phyloP scores from a whole-genome alignment of 2,888 invertebrate genomes.

The Eupithecia inturbata region DNA sequence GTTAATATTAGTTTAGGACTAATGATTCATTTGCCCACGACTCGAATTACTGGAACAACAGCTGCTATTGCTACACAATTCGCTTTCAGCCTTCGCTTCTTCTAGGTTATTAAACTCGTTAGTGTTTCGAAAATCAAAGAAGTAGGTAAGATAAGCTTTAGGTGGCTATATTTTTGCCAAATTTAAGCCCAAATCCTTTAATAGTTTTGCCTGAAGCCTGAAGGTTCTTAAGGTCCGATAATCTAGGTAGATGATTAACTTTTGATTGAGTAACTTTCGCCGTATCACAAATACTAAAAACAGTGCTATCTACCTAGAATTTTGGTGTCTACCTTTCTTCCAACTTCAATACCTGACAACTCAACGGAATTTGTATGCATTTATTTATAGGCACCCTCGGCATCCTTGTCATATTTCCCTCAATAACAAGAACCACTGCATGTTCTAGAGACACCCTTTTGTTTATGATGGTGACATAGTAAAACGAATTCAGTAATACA shows the following conservation, averaged over 20 bases:
- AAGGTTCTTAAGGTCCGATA: neutral
- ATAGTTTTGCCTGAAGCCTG: neutral
- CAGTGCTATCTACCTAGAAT: neutral
- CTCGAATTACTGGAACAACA: slow-evolving; percentile 58
- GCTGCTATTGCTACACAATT: slow-evolving; percentile 51
- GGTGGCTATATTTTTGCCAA: neutral
- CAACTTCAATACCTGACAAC: neutral
- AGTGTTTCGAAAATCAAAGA: neutral
- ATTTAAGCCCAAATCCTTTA: neutral
- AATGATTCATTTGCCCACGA: slow-evolving; percentile 72
- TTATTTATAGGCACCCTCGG: slow-evolving; percentile 31
- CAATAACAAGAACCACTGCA: slow-evolving; percentile 39
- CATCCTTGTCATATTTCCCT: slow-evolving; percentile 31
- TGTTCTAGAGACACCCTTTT: slow-evolving; percentile 51
- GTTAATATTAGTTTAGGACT: slow-evolving; percentile 77
- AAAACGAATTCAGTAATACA: slow-evolving; percentile 22
- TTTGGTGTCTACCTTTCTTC: neutral
- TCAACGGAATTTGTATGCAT: slow-evolving; percentile 26
- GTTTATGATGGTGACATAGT: slow-evolving; percentile 61
- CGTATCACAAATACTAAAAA: neutral
- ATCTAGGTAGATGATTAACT: neutral
- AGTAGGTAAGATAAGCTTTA: neutral
- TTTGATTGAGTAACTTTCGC: neutral
- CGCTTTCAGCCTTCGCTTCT: slow-evolving; percentile 43
- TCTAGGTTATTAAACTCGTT: slow-evolving; percentile 30